phyloP scores from a whole-genome alignment of 1,140 invertebrate species.

The Hirudo medicinalis region DNA sequence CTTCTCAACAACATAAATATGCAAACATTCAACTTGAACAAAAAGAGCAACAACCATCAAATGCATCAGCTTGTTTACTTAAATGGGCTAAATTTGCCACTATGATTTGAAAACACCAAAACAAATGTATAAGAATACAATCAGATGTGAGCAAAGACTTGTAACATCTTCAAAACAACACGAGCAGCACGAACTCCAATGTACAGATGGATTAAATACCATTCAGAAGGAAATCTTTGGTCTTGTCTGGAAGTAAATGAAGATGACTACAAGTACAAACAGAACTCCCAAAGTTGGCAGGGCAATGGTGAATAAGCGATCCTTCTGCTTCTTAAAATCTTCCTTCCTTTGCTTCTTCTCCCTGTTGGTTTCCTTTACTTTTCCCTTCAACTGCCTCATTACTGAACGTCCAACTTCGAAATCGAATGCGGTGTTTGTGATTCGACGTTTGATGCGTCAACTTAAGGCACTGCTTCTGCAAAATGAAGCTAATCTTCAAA shows the following conservation, averaged over 20 bases:
- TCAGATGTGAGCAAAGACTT: not conserved
- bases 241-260: constrained; percentile 62
- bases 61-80: too few relatives aligned
- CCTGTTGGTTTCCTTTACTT: constrained; percentile 62
- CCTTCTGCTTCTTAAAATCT: constrained; percentile 61
- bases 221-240: constrained; percentile 39
- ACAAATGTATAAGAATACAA: not conserved
- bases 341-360: constrained; percentile 66
- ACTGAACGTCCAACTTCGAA: too few relatives aligned
- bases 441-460: too few relatives aligned
- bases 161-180: not conserved
- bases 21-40: too few relatives aligned
- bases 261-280: constrained; percentile 56
- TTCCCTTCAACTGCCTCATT: constrained; percentile 64
- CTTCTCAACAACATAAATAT: too few relatives aligned
- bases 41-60: too few relatives aligned
- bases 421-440: too few relatives aligned
- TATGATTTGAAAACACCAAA: not conserved
- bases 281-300: constrained; percentile 52
- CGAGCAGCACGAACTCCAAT: not conserved
- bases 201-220: not conserved
- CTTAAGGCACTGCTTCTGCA: too few relatives aligned
- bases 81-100: too few relatives aligned
- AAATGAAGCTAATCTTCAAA: too few relatives aligned
- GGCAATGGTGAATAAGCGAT: constrained; percentile 59